Base-by-base conservation (phyloP, 1,140 invertebrate species). In the Papilio xuthus region DNA sequence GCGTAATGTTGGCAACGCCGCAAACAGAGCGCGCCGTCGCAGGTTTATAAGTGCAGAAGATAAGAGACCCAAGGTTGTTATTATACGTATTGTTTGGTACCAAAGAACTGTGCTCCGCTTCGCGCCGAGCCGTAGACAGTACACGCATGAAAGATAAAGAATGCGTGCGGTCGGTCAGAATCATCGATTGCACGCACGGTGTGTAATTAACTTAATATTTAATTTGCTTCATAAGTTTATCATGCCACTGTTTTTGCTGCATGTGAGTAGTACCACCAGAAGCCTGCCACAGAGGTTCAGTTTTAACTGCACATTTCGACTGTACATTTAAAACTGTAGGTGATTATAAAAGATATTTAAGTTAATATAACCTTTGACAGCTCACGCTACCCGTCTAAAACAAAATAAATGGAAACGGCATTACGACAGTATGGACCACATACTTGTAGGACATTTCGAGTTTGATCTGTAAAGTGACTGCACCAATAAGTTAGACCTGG, bases 41-140 rank as follows among this genome's bases (percentile, higher is more conserved):
- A 92, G 88, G 86, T 83, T 26, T 90, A 86, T 74, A 74, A 44
- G 42, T 13, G 20, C 20, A 23, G 56, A 26, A 60, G 92, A 94
- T 94, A 94, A 94, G 89, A 92, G 88, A 82, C 90, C 90, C 92
- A 91, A 94, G 93, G 92, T 91, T 90, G 91, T 87, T 85, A 32
- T 32, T 32, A 32, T 71, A 83, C 79, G 79, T 88, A 91, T 88
- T 77, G 87, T 90, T 92, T 87, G 77, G 87, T 90, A 89, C 87
- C 82, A 82, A 90, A 83, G 80, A 79, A 79, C 84, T 84, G 83
- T 85, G 88, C 4, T 18, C 42, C 44, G 44, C 6, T 15, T 12
- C 44, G 44, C 44, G 44, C 15, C 12, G 42, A 2, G 42, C 42
- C 42, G 42, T n/a, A 32, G 32, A 32, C 90, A 91, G 87, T 88